Base-by-base conservation (phyloP, 2,113 vertebrate species). In the Micronisus gabar region DNA sequence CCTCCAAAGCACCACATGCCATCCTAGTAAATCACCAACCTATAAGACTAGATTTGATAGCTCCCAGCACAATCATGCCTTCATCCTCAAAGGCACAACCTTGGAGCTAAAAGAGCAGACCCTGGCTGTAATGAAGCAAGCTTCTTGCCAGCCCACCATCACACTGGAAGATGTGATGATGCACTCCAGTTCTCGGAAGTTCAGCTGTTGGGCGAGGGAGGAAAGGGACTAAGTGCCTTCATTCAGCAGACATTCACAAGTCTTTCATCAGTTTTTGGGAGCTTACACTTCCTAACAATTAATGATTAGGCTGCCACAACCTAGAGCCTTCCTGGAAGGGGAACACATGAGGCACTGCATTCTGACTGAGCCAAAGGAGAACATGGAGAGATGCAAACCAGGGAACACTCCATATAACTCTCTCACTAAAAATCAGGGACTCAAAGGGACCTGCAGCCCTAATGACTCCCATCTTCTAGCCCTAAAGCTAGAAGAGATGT, bases 71-170 rank as follows among this genome's bases (percentile, higher is more conserved):
- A 82, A 53, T 52, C 58, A 53, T 27, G 16, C 58, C 58, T 80
- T 38, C 56, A 62, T 53, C 58, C 87, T 68, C 86, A 92, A 85
- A 32, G 12, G 52, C 88, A 72, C 56, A 88, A 40, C 79, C 32
- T 32, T 58, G 67, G 22, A 90, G 53, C 48, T 62, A 50, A 48
- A 80, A 65, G 14, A 85, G 18, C 48, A 81, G 76, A 38, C 5
- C 13, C 22, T 72, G 61, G n/a, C 36, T 68, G 23, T 48, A 67
- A 71, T 0, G 0, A 78, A 91, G n/a, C 0, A 2, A 84, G 45
- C 41, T 50, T 58, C 65, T 25, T 8, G 45, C n/a, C 50, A 86
- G 75, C 53, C 29, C 61, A 47, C n/a, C 47, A 52, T 32, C 47
- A 32, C 34, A 11, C 23, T 45, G 36, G 47, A 63, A 67, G 75